Evolutionary conservation across 2,888 invertebrate species (phyloP).

Genomic region (Eubasilissa splendida): DNA sequence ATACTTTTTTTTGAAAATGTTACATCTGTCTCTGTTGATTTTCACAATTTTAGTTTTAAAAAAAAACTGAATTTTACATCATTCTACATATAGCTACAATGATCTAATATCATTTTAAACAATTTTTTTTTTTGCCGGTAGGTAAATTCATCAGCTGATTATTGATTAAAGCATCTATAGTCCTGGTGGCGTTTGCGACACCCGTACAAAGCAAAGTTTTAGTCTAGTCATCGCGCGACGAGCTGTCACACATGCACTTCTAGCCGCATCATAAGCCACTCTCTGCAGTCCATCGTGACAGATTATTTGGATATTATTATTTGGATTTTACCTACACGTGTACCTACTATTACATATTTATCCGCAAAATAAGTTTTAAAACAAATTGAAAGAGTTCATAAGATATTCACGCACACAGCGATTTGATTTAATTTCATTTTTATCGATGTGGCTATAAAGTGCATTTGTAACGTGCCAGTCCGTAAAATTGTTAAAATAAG

Average conservation of each 20-base stretch:
- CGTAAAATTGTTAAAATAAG: slow-evolving; percentile 3
- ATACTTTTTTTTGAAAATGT: too few relatives aligned
- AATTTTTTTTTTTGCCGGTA: too few relatives aligned
- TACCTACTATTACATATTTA: neutral
- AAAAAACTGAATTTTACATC: too few relatives aligned
- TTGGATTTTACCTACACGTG: neutral
- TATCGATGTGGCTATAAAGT: slow-evolving; percentile 26
- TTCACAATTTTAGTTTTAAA: too few relatives aligned
- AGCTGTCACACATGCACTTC: slow-evolving; percentile 32
- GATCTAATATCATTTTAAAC: too few relatives aligned
- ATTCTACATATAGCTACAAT: too few relatives aligned
- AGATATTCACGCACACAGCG: neutral
- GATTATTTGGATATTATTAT: slow-evolving; percentile 1
- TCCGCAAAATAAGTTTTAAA: slow-evolving; percentile 1
- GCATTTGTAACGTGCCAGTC: slow-evolving; percentile 7
- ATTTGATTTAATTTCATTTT: neutral
- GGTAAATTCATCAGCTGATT: too few relatives aligned
- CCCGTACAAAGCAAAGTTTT: neutral
- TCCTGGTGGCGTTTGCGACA: slow-evolving; percentile 11
- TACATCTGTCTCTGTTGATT: too few relatives aligned
- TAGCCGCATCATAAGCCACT: slow-evolving; percentile 38
- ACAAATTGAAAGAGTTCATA: neutral
- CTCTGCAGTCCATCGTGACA: slow-evolving; percentile 36
- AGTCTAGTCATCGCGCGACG: slow-evolving; percentile 19
- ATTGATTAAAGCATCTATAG: neutral